Base-by-base conservation (phyloP, 2,797 vertebrate genomes). In the Scomberomorus guttatus region DNA sequence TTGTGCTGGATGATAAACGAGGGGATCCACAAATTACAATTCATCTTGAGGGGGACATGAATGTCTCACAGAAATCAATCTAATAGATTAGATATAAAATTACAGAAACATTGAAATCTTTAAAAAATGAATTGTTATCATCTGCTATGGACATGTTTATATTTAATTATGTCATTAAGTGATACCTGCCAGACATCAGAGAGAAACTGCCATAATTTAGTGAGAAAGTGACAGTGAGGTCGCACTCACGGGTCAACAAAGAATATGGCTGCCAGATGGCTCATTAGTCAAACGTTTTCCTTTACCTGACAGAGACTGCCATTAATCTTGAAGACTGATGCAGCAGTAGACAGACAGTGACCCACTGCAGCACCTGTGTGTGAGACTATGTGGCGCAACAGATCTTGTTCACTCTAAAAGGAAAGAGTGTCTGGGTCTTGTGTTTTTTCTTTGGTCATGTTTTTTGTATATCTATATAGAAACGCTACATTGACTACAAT, bases 281-380 rank as follows among this genome's bases (percentile, higher is more conserved):
- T 85, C 74, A 72, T 81, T 79, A 85, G 75, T 60, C 20, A 83
- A 86, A 84, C 18, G 63, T 79, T 79, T 83, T 58, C 52, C 65
- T 79, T 74, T 54, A 52, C 55, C 15, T 60, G 59, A 60, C 24
- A 77, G 64, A 63, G 32, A 42, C 66, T 25, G 70, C 62, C 50
- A 48, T 75, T 91, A 77, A 81, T 46, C 39, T 57, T 22, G 25
- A 57, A 34, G 72, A 72, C 63, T 11, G 74, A 71, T 18, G 29
- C 65, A 44, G 46, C 59, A 17, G 58, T 4, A 74, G 54, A 29
- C 34, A 58, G 27, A 39, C 70, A 39, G 51, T 50, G 12, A 42
- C 56, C 44, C 59, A 42, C 34, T 54, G 69, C 56, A 60, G 52
- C 34, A 65, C 25, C 34, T 14, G n/a, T 5, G 60, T 51, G 22